These are phyloP conservation scores for Isaurus tuberculatus DNA, from an alignment of 92 coral and sea anemone genomes.

Conservation along the genomic window DNA sequence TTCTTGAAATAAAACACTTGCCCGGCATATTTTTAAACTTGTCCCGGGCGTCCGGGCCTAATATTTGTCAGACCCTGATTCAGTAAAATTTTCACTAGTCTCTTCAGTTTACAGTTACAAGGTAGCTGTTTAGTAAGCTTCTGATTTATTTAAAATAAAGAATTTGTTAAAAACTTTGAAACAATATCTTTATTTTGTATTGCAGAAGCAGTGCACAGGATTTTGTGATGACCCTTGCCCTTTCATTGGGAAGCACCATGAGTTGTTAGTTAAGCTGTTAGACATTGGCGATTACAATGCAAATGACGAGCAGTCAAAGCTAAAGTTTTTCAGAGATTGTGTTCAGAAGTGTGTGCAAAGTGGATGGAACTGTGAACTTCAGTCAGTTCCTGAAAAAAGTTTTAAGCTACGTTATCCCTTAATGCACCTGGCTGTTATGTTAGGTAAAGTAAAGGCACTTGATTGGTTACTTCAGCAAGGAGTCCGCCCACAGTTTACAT, in stretches of 20 bases:
- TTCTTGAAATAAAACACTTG: too few relatives aligned
- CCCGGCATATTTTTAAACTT: too few relatives aligned
- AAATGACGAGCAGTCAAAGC: slow-evolving; percentile 19
- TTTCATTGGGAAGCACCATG: slow-evolving; percentile 35
- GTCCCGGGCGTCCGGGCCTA: too few relatives aligned
- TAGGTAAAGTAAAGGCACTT: slow-evolving; percentile 22
- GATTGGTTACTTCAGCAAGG: slow-evolving; percentile 36
- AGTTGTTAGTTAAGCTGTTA: background rate
- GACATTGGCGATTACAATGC: background rate
- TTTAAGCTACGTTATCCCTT: slow-evolving; percentile 28
- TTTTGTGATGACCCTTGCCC: slow-evolving; percentile 41
- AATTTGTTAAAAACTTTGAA: too few relatives aligned
- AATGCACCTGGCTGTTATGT: slow-evolving; percentile 37
- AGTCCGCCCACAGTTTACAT: background rate
- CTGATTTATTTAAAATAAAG: too few relatives aligned
- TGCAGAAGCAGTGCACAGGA: slow-evolving; percentile 17
- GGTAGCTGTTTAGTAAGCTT: too few relatives aligned
- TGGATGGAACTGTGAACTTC: slow-evolving; percentile 33
- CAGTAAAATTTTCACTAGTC: too few relatives aligned
- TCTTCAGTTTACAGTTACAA: too few relatives aligned
- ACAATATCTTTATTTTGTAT: background rate
- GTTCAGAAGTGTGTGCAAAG: slow-evolving; percentile 9
- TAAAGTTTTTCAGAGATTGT: slow-evolving; percentile 6
- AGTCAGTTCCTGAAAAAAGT: slow-evolving; percentile 31
- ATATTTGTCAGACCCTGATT: too few relatives aligned